These are phyloP conservation scores for Melospiza georgiana DNA, from an alignment of 2,113 vertebrate species.

Conservation along the genomic window DNA sequence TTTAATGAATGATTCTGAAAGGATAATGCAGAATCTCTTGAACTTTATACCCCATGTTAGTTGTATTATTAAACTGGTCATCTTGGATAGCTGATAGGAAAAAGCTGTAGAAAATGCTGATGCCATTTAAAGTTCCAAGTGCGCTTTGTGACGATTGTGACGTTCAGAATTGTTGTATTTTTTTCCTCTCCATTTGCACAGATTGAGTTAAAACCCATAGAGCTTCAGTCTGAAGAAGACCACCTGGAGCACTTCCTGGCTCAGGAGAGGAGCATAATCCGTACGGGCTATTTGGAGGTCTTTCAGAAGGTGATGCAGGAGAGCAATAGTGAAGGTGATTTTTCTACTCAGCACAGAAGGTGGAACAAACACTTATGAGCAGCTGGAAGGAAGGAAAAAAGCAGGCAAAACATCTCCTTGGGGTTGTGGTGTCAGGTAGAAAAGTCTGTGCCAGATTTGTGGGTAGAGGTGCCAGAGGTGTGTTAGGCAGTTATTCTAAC, in stretches of 20 bases:
- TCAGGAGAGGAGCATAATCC: slow-evolving; percentile 76
- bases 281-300: slow-evolving; percentile 63
- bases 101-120: neutral
- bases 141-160: neutral
- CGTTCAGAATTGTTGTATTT: neutral
- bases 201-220: slow-evolving; percentile 75
- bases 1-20: neutral
- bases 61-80: neutral
- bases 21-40: neutral
- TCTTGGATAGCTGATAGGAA: neutral
- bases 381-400: neutral
- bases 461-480: neutral
- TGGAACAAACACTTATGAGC: neutral
- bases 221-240: slow-evolving; percentile 69
- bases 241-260: slow-evolving; percentile 75
- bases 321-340: slow-evolving; percentile 51
- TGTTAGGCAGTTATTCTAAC: neutral
- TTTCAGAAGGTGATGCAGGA: slow-evolving; percentile 76
- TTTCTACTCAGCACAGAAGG: neutral
- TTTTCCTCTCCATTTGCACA: slow-evolving; percentile 6
- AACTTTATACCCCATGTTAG: neutral
- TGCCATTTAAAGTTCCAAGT: neutral
- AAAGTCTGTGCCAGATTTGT: neutral
- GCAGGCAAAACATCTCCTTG: neutral
- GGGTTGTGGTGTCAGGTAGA: neutral